Evolutionary conservation across 2,113 vertebrate species (phyloP).

Genomic region (Aix galericulata): DNA sequence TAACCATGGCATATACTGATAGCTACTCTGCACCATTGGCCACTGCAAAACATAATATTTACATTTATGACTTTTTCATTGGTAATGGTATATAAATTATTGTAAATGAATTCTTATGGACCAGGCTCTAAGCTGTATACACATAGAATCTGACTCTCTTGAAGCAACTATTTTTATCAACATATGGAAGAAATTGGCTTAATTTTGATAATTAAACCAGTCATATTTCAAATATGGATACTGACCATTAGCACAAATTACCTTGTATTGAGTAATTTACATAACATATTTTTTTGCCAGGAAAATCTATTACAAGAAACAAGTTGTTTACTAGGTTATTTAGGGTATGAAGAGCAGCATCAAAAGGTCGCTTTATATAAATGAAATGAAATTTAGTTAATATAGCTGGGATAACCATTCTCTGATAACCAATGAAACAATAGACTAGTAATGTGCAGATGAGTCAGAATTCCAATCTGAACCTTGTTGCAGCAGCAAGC

Average conservation of each 20-base stretch:
- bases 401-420: not conserved
- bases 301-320: constrained; percentile 56
- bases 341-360: not conserved
- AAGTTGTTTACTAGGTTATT: constrained; percentile 58
- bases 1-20: not conserved
- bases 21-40: not conserved
- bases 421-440: constrained; percentile 8
- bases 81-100: constrained; percentile 43
- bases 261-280: constrained; percentile 45
- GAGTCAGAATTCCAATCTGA: constrained; percentile 2
- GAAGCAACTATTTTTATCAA: constrained; percentile 58
- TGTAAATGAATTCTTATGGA: constrained; percentile 58
- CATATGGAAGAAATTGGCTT: constrained; percentile 61
- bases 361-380: constrained; percentile 44
- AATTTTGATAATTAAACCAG: constrained; percentile 55
- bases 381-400: constrained; percentile 52
- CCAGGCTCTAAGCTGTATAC: constrained; percentile 24
- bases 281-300: constrained; percentile 52
- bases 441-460: not conserved
- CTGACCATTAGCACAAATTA: constrained; percentile 59
- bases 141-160: constrained; percentile 41
- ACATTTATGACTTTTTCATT: constrained; percentile 8
- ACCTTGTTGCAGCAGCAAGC: not conserved
- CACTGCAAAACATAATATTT: constrained; percentile 1
- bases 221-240: constrained; percentile 66